Evolutionary conservation across 1,140 invertebrate genomes (phyloP).

Genomic region (Rhyzopertha dominica): DNA sequence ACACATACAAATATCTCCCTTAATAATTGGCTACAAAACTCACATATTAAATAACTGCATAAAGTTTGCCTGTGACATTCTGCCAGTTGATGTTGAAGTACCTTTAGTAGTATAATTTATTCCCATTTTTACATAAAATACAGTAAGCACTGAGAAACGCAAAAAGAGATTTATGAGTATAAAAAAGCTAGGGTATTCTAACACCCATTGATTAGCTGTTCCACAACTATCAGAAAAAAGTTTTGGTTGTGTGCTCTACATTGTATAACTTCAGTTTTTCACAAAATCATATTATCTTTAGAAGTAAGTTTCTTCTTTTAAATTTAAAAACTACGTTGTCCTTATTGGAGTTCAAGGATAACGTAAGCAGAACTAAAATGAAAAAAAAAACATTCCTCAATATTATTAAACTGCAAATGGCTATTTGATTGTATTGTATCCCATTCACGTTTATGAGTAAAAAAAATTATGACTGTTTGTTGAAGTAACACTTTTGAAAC

Average conservation of each 20-base stretch:
- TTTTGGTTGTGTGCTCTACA: constrained; percentile 19
- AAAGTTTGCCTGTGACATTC: too few relatives aligned
- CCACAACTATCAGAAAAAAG: constrained; percentile 25
- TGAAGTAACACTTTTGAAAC: constrained; percentile 7
- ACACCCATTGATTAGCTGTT: constrained; percentile 30
- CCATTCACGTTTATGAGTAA: neutral
- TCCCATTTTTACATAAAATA: too few relatives aligned
- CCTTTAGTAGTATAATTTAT: too few relatives aligned
- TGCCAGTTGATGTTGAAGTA: too few relatives aligned
- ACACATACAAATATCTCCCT: neutral
- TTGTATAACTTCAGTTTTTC: constrained; percentile 13
- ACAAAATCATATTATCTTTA: constrained; percentile 9
- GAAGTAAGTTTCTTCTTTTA: constrained; percentile 7
- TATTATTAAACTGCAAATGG: neutral
- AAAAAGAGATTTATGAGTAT: constrained; percentile 24
- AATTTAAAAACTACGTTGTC: neutral
- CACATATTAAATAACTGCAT: too few relatives aligned
- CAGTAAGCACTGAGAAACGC: too few relatives aligned
- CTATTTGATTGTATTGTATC: neutral
- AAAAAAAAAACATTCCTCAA: neutral
- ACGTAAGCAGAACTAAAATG: too few relatives aligned
- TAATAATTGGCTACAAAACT: constrained; percentile 25
- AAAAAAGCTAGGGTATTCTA: constrained; percentile 19
- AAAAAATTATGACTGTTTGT: constrained; percentile 8
- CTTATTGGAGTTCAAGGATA: too few relatives aligned